A percentile compares a stretch with the other conserved stretches of the same genome.
These are phyloP conservation scores for Corythornis vintsioides DNA, from an alignment of 2,113 vertebrate genomes.

Conservation along the genomic window DNA sequence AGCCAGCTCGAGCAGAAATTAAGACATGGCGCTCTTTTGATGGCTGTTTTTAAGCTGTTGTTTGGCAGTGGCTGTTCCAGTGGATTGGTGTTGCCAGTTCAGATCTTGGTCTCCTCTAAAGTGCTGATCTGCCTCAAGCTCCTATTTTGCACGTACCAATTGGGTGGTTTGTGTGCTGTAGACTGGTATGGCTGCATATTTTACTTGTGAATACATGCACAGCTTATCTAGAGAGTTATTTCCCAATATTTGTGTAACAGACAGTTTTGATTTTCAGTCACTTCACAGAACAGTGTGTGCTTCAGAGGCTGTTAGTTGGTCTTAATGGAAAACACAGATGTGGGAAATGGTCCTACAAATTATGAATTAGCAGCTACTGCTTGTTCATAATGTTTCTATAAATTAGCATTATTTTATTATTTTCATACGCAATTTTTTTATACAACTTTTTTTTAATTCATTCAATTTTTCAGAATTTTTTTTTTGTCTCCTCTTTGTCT, in stretches of 20 bases:
- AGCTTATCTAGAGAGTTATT: background rate
- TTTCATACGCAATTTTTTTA: background rate
- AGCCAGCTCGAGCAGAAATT: background rate
- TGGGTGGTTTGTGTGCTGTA: background rate
- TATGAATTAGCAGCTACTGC: background rate
- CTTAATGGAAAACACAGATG: conserved; percentile 15
- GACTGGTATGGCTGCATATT: background rate
- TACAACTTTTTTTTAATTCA: background rate
- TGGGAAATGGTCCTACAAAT: background rate
- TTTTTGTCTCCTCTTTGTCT: background rate
- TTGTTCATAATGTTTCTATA: background rate
- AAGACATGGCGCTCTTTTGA: background rate
- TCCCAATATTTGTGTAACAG: conserved; percentile 11
- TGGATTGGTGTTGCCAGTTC: background rate
- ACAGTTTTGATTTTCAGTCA: conserved; percentile 6
- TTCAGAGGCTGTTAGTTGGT: background rate
- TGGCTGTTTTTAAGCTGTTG: background rate
- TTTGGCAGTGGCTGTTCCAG: background rate
- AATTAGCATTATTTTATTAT: background rate
- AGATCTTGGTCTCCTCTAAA: background rate
- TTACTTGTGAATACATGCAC: background rate
- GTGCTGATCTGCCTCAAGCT: background rate
- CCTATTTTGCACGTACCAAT: background rate
- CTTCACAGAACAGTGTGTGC: background rate
- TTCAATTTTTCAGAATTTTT: background rate